These are phyloP conservation scores for Dasypolia templi DNA, from an alignment of 2,888 invertebrate species.

Conservation along the genomic window DNA sequence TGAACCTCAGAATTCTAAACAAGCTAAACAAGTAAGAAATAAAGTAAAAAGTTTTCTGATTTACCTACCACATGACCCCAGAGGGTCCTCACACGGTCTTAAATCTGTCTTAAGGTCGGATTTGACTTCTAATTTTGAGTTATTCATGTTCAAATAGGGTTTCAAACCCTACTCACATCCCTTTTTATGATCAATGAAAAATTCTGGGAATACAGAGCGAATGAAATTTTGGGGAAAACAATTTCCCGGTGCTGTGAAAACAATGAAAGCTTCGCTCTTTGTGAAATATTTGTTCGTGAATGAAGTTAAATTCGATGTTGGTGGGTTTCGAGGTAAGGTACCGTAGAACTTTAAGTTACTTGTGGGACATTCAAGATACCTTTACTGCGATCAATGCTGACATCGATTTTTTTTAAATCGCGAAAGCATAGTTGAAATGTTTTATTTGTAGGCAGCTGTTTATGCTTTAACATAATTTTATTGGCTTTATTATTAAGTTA, in stretches of 20 bases:
- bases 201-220: conserved; percentile 51
- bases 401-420: conserved; percentile 13
- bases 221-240: conserved; percentile 56
- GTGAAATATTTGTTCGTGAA: conserved; percentile 61
- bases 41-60: conserved; percentile 49
- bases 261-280: conserved; percentile 64
- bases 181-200: conserved; percentile 61
- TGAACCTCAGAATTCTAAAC: conserved; percentile 53
- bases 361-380: conserved; percentile 37
- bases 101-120: conserved; percentile 56
- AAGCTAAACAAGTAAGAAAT: conserved; percentile 26
- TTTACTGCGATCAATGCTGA: conserved; percentile 9
- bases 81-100: conserved; percentile 26
- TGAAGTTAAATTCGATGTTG: conserved; percentile 49
- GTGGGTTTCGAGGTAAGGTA: conserved; percentile 25
- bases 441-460: neutral
- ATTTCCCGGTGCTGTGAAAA: conserved; percentile 50
- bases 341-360: conserved; percentile 48
- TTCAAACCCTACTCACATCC: conserved; percentile 24
- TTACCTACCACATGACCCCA: conserved; percentile 26
- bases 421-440: neutral
- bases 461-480: neutral
- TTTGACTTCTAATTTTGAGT: conserved; percentile 61
- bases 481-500: too few relatives aligned
- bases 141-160: conserved; percentile 58